Evolutionary conservation across 2,888 invertebrate genomes (phyloP).

Genomic region (Andricus quercusramuli): DNA sequence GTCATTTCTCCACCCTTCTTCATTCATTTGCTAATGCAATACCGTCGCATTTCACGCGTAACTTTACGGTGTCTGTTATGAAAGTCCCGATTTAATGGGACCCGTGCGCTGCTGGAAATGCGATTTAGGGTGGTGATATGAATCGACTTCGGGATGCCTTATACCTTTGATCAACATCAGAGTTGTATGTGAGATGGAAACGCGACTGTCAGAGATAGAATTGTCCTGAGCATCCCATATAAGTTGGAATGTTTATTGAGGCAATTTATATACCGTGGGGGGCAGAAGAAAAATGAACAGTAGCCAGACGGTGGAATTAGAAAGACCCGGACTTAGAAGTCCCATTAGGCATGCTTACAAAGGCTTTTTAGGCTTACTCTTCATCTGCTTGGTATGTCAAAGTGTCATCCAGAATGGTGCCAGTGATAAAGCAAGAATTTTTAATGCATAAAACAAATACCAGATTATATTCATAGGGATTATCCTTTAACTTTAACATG

Average conservation of each 20-base stretch:
- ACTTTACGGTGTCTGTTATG: conserved; percentile 57
- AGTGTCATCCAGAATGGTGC: conserved; percentile 11
- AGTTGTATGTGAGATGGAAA: conserved; percentile 18
- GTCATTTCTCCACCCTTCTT: conserved; percentile 42
- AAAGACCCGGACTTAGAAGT: conserved; percentile 17
- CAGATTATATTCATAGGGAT: background rate
- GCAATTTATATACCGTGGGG: conserved; percentile 45
- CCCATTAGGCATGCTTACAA: conserved; percentile 21
- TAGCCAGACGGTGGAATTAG: conserved; percentile 33
- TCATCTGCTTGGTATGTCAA: conserved; percentile 7
- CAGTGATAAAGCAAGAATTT: conserved; percentile 24
- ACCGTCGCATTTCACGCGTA: conserved; percentile 54
- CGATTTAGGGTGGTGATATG: conserved; percentile 56
- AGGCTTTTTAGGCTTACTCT: conserved; percentile 15
- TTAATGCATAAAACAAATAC: conserved; percentile 12
- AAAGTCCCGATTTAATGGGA: conserved; percentile 59
- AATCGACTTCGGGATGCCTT: conserved; percentile 45
- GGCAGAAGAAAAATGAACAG: conserved; percentile 47
- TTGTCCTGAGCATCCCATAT: conserved; percentile 41
- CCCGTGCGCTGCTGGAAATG: conserved; percentile 53
- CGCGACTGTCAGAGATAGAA: conserved; percentile 14
- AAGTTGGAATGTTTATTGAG: conserved; percentile 40
- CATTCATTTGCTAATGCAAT: conserved; percentile 45
- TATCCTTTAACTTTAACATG: background rate
- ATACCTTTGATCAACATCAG: conserved; percentile 30